Evolutionary conservation across 2,888 invertebrate genomes (phyloP), one percentile per base, ranked within the genome.

Genomic region (Nycteola revayana): DNA sequence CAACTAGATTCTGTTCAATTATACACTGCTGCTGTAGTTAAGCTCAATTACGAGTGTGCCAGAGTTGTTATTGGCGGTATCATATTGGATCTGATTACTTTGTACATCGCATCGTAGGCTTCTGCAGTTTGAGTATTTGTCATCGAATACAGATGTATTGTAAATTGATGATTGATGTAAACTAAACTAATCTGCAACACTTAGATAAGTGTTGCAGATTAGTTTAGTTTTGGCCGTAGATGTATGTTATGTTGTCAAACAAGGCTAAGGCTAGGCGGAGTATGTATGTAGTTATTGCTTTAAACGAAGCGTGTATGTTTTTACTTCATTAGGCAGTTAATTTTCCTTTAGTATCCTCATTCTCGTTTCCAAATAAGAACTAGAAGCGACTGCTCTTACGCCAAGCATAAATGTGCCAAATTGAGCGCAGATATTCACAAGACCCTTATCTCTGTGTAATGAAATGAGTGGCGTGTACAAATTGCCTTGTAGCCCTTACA

Each of bases 381-480:
- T 29, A 45, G 27, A 14, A 14, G 14, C 14, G 14, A 5, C 14
- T 5, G 14, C 14, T 14, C 14, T 14, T 14, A 14, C 14, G 14
- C 14, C 46, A 57, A 59, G 53, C 43, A 52, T 57, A 60, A 66
- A 62, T 60, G 64, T 54, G 53, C 54, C 56, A 66, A 67, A 70
- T 72, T 66, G 71, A 61, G 65, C 66, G 69, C 59, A 63, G 70
- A 72, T 71, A 69, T 72, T 70, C 69, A 70, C 66, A 56, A 73
- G 75, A 70, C 76, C 77, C 78, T 78, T 79, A 78, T 79, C 78
- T 77, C 65, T 68, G 78, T 63, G 74, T 75, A 80, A 80, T 80
- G 79, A 76, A 77, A 80, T 79, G 78, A 77, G 67, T 75, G 76
- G 75, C 79, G 66, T 69, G 64, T 70, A 78, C 67, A 76, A 76